Conservation (phyloP, 1,140 invertebrate species). For the Pachypsylla venusta region DNA sequence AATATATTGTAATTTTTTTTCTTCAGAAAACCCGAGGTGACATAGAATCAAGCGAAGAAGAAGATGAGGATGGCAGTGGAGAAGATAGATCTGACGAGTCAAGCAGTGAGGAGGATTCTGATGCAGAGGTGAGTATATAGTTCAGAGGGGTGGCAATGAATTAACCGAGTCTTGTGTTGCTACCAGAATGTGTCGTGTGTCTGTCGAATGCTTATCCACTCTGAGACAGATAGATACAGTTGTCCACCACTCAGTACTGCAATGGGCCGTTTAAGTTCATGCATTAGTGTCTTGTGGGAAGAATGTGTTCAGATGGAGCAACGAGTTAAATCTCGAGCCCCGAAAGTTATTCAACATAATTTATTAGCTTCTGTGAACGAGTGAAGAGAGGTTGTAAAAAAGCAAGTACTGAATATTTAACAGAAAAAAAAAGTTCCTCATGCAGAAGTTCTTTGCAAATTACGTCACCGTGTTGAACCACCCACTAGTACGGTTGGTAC, state of each 20-base stretch:
- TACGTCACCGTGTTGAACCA: too few relatives aligned
- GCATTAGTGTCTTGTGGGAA: neutral
- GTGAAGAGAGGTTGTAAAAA: too few relatives aligned
- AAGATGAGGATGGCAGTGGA: conserved; percentile 34
- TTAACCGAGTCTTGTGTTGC: too few relatives aligned
- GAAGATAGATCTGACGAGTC: conserved; percentile 33
- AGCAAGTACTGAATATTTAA: too few relatives aligned
- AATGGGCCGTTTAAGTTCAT: neutral
- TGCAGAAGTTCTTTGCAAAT: too few relatives aligned
- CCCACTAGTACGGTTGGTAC: too few relatives aligned
- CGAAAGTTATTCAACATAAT: too few relatives aligned
- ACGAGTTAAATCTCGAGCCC: too few relatives aligned
- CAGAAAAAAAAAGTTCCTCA: too few relatives aligned
- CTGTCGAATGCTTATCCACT: neutral
- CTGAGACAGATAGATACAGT: neutral
- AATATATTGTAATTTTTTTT: too few relatives aligned
- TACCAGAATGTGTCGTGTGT: too few relatives aligned
- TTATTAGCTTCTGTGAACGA: too few relatives aligned
- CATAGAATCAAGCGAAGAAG: conserved; percentile 41
- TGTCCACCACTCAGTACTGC: neutral
- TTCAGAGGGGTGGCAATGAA: conserved; percentile 35
- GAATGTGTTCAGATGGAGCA: conserved; percentile 20
- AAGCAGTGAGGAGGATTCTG: conserved; percentile 34
- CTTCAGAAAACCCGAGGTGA: conserved; percentile 40
- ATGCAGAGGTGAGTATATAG: conserved; percentile 42